Base-by-base conservation (phyloP, 2,888 invertebrate species). In the Tuta absoluta region DNA sequence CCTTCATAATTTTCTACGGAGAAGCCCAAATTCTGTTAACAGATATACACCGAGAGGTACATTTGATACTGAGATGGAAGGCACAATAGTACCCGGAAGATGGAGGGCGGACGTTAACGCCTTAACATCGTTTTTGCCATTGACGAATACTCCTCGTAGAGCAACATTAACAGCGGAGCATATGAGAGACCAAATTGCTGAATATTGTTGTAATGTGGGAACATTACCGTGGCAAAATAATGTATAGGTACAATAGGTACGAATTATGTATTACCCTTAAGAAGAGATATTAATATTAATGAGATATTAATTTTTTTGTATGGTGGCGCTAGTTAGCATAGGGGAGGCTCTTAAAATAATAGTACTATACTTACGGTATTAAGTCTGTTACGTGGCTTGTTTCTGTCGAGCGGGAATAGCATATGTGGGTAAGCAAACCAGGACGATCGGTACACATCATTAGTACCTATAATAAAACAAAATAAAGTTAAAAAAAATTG, bases 201-300 rank as follows among this genome's bases (percentile, higher is more conserved):
- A 68, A 68, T 68, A 68, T 68, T 68, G 66, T 61, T 65, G 66
- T 66, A 68, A 60, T 57, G 65, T 66, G 56, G 66, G 66, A 68
- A 66, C 48, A 68, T 66, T 66, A 65, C 38, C 65, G 62, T 66
- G 68, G 68, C 66, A 68, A 66, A 61, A 66, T 66, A 56, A 41
- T 41, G n/a, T 41, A 41, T 41, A 41, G 41, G 41, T 41, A 41
- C 41, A 41, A 41, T 41, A 41, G 41, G 63, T 67, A 66, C 63
- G 66, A 65, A 67, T 66, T 65, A 62, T 61, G 41, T 48, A 48
- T 48, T 2, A 48, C 48, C n/a, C 17, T 48, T 1, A 48, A 14
- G n/a, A 48, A 65, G n/a, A 28, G 33, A 28, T n/a, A 28, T 57
- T 17, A 37, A 38, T 33, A 41, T 38, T 17, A 21, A 21, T 56